A percentile compares a stretch with the other conserved stretches of the same genome.
Conservation (phyloP, 2,797 vertebrate species). For the Hydrophis major region DNA sequence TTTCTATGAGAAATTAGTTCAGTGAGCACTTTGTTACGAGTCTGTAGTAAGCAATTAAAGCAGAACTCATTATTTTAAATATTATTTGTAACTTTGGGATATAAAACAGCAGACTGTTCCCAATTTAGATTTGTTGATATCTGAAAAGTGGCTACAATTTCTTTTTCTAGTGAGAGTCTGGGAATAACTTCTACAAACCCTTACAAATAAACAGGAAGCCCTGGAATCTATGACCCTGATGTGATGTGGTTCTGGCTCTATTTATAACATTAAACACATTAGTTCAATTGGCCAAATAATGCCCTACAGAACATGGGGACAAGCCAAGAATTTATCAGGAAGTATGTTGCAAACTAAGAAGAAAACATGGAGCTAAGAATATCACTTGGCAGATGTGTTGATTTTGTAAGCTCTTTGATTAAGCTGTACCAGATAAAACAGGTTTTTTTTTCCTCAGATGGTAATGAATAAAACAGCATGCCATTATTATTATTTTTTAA, state of each 20-base stretch:
- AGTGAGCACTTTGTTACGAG: neutral
- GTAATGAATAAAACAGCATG: slow-evolving; percentile 7
- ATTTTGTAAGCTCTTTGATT: slow-evolving; percentile 16
- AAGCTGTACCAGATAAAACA: slow-evolving; percentile 8
- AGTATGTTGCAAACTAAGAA: slow-evolving; percentile 45
- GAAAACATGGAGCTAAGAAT: slow-evolving; percentile 44
- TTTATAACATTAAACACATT: slow-evolving; percentile 42
- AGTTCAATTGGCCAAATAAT: slow-evolving; percentile 39
- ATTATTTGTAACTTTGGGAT: slow-evolving; percentile 16
- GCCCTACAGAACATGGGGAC: slow-evolving; percentile 32
- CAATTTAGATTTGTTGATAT: slow-evolving; percentile 43
- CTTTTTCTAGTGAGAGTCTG: slow-evolving; percentile 51
- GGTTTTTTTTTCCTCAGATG: neutral
- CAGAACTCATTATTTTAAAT: neutral
- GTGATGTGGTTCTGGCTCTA: slow-evolving; percentile 37
- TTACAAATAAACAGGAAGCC: slow-evolving; percentile 70
- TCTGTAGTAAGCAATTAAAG: neutral
- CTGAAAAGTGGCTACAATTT: slow-evolving; percentile 46
- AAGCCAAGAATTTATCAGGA: slow-evolving; percentile 45
- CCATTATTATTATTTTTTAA: slow-evolving; percentile 2
- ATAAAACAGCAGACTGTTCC: slow-evolving; percentile 31
- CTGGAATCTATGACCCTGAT: slow-evolving; percentile 51
- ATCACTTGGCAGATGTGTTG: slow-evolving; percentile 15
- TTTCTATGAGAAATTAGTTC: neutral
- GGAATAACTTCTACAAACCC: slow-evolving; percentile 46